Evolutionary conservation across 2,797 vertebrate genomes (phyloP), one percentile per base, ranked within the genome.

Genomic region (Cossypha polioptera): DNA sequence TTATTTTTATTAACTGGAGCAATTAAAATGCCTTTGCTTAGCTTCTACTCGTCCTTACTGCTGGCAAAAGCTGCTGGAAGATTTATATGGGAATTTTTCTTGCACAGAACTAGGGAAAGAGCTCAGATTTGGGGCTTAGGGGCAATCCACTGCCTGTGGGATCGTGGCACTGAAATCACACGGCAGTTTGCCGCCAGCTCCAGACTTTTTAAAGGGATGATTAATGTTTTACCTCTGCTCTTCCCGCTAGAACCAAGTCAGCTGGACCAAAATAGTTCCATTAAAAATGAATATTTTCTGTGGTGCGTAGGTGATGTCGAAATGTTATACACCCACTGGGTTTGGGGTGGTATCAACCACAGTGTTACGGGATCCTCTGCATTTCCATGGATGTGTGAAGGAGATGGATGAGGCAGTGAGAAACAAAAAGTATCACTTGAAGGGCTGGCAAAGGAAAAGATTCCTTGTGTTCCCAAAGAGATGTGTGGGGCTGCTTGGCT

Each of bases 51-150:
- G 28, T 57, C 45, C 78, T n/a, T 36, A 18, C 50, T 40, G 63
- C 69, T 5, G 21, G 57, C 57, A 90, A 90, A 91, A 92, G 53
- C 28, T 8, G 2, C 36, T 63, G 59, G 50, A 92, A 95, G 83
- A 89, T 85, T 87, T 85, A 77, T 55, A 61, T 74, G 84, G 71
- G 90, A 95, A 33, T 82, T 91, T 86, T 85, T 61, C 77, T 76
- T 74, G 53, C 53, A 28, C 2, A 8, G 74, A 73, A 54, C 31
- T 11, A 36, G 67, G 66, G 62, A 80, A 80, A 79, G 66, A 84
- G 24, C 66, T 76, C 51, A 21, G 33, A 80, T 71, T 45, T 83
- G 90, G 82, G 82, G 53, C 58, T 76, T 16, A 17, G 74, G 73
- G 73, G 54, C 54, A 62, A 65, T 9, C 10, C 2, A 0, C 59